Base-by-base conservation (phyloP, 2,113 vertebrate species). In the Peromyscus polionotus region DNA sequence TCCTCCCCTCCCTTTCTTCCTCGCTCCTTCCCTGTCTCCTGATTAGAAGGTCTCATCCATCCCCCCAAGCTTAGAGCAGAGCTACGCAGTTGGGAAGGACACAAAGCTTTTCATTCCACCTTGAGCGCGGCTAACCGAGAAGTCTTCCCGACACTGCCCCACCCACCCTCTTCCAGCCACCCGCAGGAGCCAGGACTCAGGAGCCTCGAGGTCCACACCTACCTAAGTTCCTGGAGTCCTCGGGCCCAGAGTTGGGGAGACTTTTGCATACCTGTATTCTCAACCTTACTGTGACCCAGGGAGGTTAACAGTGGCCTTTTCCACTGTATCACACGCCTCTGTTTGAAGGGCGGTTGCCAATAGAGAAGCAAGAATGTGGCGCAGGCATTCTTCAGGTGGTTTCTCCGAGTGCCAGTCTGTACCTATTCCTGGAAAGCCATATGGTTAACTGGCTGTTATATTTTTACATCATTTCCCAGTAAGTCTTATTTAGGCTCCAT, bases 391-490 rank as follows among this genome's bases (percentile, higher is more conserved):
- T 73, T 85, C 72, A 42, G 86, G 95, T 67, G 7, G 12, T 75
- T 96, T 86, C 87, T 63, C 76, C 33, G 24, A 81, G 42, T 92
- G 80, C 93, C 92, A 95, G 14, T 19, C 89, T 72, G 89, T 85
- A 81, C 92, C 77, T 72, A 70, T 76, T 94, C 67, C 93, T 90
- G 84, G 94, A 42, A 93, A 95, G 12, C 70, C 76, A 45, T 68
- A 84, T 28, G 77, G 72, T 81, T 89, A 67, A 67, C 73, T 72
- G 76, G 33, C 93, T 94, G 33, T 94, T 92, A 85, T 94, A 87
- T 91, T 81, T 94, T 83, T 75, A 57, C 61, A 63, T 59, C 45
- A 68, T 48, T 85, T 92, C 85, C 94, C 86, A 91, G 88, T 95
- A 97, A 94, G 81, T 77, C 93, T 81, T 84, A 24, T 76, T 88